These are phyloP conservation scores for Microplitis demolitor DNA, from an alignment of 1,140 invertebrate genomes.

Conservation along the genomic window DNA sequence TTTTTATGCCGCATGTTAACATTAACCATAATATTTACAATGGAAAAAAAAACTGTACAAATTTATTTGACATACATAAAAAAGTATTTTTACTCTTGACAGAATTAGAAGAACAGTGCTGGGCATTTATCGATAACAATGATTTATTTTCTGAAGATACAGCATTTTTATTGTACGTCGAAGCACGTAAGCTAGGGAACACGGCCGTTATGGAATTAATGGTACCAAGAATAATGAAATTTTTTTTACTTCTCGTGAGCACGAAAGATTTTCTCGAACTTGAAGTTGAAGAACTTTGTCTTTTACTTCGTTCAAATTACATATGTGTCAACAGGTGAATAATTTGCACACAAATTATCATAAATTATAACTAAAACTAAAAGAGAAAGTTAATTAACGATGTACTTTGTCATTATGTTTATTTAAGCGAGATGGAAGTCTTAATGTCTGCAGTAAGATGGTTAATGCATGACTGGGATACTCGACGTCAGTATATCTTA, in stretches of 20 bases:
- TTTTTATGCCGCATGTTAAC: too few relatives aligned
- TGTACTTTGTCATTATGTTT: constrained; percentile 13
- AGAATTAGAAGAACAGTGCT: constrained; percentile 74
- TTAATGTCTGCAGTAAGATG: constrained; percentile 76
- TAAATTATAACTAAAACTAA: background rate
- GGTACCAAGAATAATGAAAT: constrained; percentile 73
- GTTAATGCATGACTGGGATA: constrained; percentile 71
- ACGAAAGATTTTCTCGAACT: constrained; percentile 72
- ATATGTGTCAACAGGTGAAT: constrained; percentile 73
- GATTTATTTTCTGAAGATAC: constrained; percentile 72
- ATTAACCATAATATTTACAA: too few relatives aligned
- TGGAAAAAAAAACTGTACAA: background rate
- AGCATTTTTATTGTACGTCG: constrained; percentile 71
- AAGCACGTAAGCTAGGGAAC: constrained; percentile 64
- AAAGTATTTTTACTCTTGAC: background rate
- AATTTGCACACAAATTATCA: constrained; percentile 16
- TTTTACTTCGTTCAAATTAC: constrained; percentile 69
- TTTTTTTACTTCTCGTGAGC: constrained; percentile 73
- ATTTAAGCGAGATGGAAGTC: constrained; percentile 73
- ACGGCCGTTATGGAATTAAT: constrained; percentile 71
- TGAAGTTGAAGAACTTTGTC: constrained; percentile 66
- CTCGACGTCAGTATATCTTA: constrained; percentile 61
- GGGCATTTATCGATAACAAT: constrained; percentile 72
- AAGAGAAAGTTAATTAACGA: background rate
- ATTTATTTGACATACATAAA: constrained; percentile 14